phyloP scores from a whole-genome alignment of 2,113 vertebrate genomes.

The Anarrhichthys ocellatus region DNA sequence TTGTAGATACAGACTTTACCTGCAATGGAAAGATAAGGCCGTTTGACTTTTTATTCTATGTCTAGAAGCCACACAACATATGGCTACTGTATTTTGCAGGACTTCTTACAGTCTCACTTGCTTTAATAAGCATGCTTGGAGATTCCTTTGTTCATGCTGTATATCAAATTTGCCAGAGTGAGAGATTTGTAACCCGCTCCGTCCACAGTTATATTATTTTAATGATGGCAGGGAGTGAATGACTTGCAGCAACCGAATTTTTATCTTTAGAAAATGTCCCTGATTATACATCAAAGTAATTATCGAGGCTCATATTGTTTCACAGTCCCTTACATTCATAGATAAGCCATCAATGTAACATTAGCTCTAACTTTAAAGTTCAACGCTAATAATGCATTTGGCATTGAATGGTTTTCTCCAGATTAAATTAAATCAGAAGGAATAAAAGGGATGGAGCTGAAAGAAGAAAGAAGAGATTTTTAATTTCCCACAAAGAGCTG shows the following conservation, averaged over 20 bases:
- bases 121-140: constrained; percentile 1
- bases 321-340: constrained; percentile 48
- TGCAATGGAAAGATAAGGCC: background rate
- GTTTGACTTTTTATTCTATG: background rate
- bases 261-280: constrained; percentile 54
- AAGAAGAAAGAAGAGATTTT: constrained; percentile 50
- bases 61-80: constrained; percentile 3
- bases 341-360: constrained; percentile 62
- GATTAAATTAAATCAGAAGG: constrained; percentile 43
- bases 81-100: constrained; percentile 9
- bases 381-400: constrained; percentile 63
- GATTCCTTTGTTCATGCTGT: constrained; percentile 2
- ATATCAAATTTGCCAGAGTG: constrained; percentile 36
- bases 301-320: constrained; percentile 48
- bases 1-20: background rate
- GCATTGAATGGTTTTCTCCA: constrained; percentile 51
- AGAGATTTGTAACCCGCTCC: constrained; percentile 22
- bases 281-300: constrained; percentile 71
- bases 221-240: constrained; percentile 44
- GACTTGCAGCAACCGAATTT: constrained; percentile 48
- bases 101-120: background rate
- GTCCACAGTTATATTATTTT: constrained; percentile 44
- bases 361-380: constrained; percentile 63
- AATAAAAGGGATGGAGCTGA: constrained; percentile 55
- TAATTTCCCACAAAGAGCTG: constrained; percentile 48